A percentile compares a stretch with the other conserved stretches of the same genome.
Conservation (phyloP, 2,888 invertebrate species). For the Chrysodeixis includens region DNA sequence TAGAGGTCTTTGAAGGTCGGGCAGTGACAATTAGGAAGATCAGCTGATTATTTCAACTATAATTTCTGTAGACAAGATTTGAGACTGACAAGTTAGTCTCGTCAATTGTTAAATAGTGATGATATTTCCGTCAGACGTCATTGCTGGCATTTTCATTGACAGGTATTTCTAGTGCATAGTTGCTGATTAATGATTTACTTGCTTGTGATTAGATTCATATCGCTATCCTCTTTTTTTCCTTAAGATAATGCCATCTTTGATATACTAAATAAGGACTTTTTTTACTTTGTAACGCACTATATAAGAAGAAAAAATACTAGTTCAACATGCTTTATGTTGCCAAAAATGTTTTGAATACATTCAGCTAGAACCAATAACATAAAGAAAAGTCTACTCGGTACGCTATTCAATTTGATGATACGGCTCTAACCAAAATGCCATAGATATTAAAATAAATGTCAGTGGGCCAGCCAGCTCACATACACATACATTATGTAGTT, state of each 20-base stretch:
- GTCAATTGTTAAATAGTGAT: no score
- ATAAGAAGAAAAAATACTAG: background rate
- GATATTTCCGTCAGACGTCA: no score
- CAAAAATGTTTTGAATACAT: constrained; percentile 3
- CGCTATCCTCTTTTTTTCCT: no score
- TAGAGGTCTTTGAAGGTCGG: background rate
- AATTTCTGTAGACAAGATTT: no score
- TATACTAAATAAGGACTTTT: no score
- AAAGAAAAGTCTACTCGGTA: constrained; percentile 1
- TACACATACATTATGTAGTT: constrained; percentile 5
- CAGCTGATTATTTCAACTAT: background rate
- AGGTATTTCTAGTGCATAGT: no score
- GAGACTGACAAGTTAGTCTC: no score
- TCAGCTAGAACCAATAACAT: background rate
- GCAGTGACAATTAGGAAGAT: background rate
- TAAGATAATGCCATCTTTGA: no score
- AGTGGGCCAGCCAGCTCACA: background rate
- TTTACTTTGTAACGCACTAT: no score
- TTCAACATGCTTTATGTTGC: background rate
- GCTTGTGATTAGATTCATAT: no score
- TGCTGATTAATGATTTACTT: no score
- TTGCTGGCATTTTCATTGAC: no score
- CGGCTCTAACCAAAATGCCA: constrained; percentile 5
- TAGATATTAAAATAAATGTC: constrained; percentile 10
- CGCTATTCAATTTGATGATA: constrained; percentile 6